These are phyloP conservation scores for Drosophila seguyi DNA, from an alignment of 1,140 invertebrate species.

Conservation along the genomic window DNA sequence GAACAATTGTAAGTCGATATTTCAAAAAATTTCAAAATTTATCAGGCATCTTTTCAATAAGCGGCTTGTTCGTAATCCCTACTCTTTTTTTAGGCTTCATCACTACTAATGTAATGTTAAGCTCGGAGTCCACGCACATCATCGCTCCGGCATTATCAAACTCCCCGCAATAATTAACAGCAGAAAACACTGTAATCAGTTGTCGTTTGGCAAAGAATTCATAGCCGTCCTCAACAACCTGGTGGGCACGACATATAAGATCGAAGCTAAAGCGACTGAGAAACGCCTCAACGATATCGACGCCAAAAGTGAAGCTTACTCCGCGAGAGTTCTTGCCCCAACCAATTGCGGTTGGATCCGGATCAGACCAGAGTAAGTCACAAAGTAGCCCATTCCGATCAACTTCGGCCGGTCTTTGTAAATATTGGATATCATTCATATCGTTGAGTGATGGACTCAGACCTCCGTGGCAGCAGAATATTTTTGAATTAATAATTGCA, in stretches of 20 bases:
- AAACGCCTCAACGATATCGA: conserved; percentile 96
- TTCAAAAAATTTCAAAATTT: not conserved
- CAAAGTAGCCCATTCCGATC: conserved; percentile 96
- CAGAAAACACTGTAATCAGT: conserved; percentile 97
- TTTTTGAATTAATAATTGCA: conserved; percentile 97
- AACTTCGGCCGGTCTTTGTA: conserved; percentile 95
- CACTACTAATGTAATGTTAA: conserved; percentile 96
- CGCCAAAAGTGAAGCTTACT: conserved; percentile 97
- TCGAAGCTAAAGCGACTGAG: conserved; percentile 96
- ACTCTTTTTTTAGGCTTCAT: conserved; percentile 85
- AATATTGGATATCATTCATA: conserved; percentile 94
- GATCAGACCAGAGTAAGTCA: conserved; percentile 98
- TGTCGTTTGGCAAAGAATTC: conserved; percentile 99
- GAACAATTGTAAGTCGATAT: not conserved
- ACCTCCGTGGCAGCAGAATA: conserved; percentile 98
- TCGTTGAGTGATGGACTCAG: conserved; percentile 93
- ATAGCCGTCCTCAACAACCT: conserved; percentile 99
- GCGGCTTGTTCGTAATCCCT: not conserved
- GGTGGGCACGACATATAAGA: conserved; percentile 97
- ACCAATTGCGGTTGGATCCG: conserved; percentile 93
- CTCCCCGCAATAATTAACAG: conserved; percentile 89
- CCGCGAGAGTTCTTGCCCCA: conserved; percentile 98
- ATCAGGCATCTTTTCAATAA: conserved; percentile 27
- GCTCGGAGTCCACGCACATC: conserved; percentile 99
- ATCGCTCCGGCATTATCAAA: conserved; percentile 99